Base-by-base conservation (phyloP, 1,140 invertebrate species). In the Drosophila auraria region DNA sequence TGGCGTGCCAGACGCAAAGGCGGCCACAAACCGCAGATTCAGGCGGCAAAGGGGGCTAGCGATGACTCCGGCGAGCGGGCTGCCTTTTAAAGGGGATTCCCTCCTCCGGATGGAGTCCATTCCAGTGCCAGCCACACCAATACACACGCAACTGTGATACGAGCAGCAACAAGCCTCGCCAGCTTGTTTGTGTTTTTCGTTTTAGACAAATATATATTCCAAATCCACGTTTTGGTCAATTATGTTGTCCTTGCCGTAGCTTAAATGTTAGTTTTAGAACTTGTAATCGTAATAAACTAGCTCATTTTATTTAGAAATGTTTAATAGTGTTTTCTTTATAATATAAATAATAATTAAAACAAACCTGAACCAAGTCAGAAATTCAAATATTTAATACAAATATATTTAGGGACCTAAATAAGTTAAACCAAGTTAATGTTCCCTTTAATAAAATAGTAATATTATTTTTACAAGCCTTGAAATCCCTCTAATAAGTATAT, bases 91-190 rank as follows among this genome's bases (percentile, higher is more conserved):
- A 30, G 11, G 69, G 17, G n/a, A 45, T 45, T 17, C 17, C 27
- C 27, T n/a, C 44, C 42, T 27, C 27, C 9, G 1, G 3, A 20
- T 27, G 54, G 45, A 53, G 50, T 72, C 64, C 76, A 71, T 82
- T 87, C 76, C 72, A 80, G 61, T 47, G 36, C 62, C 74, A 45
- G 56, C 75, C 30, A 62, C 63, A 57, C 53, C 65, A 63, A 79
- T 78, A 70, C 63, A 78, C 81, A 80, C 80, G 73, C 69, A 89
- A 89, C 83, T 87, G 83, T 87, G 83, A 87, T 87, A 87, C 63
- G 73, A 89, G 78, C 81, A 84, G 76, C 56, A 79, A 73, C 73
- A 42, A 66, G 73, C 54, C 76, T 47, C 71, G 59, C 64, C 51
- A 69, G 78, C 79, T 80, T 68, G 62, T 51, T 73, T 61, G 57